phyloP scores from a whole-genome alignment of 2,113 vertebrate species.

The Jaculus jaculus region DNA sequence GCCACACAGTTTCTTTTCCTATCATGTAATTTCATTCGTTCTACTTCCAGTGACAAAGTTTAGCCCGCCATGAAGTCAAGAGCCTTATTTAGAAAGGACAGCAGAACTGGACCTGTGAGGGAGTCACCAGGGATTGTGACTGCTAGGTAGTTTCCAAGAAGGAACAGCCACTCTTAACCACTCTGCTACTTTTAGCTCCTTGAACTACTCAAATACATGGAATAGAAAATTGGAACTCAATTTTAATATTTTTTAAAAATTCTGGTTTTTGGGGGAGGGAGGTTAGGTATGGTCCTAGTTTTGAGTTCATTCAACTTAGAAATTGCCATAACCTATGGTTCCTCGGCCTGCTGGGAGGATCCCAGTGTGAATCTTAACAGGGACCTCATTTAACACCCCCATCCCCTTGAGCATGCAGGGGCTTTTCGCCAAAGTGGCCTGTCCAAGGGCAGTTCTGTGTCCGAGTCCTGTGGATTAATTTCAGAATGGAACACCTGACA shows the following conservation, averaged over 20 bases:
- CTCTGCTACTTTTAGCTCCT: background rate
- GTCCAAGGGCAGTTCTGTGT: background rate
- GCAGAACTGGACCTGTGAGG: background rate
- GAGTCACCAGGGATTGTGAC: background rate
- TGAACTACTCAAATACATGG: background rate
- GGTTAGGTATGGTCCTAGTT: background rate
- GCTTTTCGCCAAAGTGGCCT: background rate
- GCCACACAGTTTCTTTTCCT: background rate
- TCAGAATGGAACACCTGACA: background rate
- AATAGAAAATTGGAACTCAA: background rate
- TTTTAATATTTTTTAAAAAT: background rate
- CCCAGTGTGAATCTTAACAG: background rate
- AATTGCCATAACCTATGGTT: background rate
- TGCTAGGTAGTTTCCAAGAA: background rate
- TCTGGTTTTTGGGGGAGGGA: slow-evolving; percentile 44
- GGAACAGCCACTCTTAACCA: background rate
- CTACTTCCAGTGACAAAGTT: slow-evolving; percentile 6
- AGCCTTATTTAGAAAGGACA: background rate
- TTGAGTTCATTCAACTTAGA: background rate
- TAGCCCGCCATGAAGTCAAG: background rate
- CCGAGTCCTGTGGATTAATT: background rate
- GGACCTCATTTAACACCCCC: background rate
- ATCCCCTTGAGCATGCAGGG: background rate
- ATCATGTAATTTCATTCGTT: background rate
- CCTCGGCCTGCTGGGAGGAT: background rate